Base-by-base conservation (phyloP, 2,888 invertebrate genomes). In the Isotomurus palustris region DNA sequence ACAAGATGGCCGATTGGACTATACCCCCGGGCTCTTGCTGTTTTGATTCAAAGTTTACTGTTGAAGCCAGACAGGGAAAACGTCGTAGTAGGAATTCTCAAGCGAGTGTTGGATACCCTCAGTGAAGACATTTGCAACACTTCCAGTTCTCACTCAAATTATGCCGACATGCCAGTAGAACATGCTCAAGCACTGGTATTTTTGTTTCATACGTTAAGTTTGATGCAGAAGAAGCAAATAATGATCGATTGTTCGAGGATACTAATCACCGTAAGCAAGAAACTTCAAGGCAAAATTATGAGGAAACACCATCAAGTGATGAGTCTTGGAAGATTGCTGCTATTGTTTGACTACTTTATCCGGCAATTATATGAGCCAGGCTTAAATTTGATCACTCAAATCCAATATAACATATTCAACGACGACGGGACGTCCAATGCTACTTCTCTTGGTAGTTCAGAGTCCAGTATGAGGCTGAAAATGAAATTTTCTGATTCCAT, bases 211-310 rank as follows among this genome's bases (percentile, higher is more conserved):
- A 91, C 93, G 0, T 77, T 96, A 59, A 93, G 92, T 71, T 79
- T 96, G 62, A 93, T 94, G 91, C 93, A 95, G 77, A 96, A 95
- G 78, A 96, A 96, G 76, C 88, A 90, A 2, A 89, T 96, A 1
- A 79, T 96, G 35, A 80, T 95, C 8, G 74, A 75, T 59, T 72
- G 74, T 73, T 70, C 77, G 14, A 71, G 71, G 29, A 59, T 68
- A 6, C 35, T 72, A 22, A 67, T 71, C 10, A 62, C 61, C 54
- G 62, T 70, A 52, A 66, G 63, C 41, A 65, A 64, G 21, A 35
- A 45, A 12, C 49, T 68, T 8, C 58, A 64, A 12, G 67, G 67
- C 12, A 49, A 54, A 36, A 55, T 68, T 50, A 32, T 36, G 14
- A n/a, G n/a, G n/a, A 58, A 67, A 45, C 25, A 47, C 12, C 66